These are phyloP conservation scores for Plectrocnemia conspersa DNA, from an alignment of 1,140 invertebrate species.

Conservation along the genomic window DNA sequence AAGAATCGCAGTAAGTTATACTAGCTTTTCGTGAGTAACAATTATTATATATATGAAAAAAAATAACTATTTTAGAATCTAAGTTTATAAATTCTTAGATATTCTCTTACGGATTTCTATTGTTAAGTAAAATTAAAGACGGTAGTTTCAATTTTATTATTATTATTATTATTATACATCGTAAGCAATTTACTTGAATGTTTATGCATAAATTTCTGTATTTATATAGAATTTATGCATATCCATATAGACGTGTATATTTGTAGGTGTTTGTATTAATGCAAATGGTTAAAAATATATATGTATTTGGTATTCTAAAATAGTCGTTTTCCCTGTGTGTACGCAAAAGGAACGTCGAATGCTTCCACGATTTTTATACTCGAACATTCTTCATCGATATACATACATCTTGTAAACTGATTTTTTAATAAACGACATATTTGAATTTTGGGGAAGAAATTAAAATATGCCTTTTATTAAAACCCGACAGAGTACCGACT, in stretches of 20 bases:
- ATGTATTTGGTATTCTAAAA: constrained; percentile 27
- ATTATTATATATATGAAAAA: no score
- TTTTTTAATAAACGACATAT: constrained; percentile 30
- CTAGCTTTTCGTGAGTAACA: no score
- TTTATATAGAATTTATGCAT: no score
- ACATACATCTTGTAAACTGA: constrained; percentile 8
- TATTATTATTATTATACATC: no score
- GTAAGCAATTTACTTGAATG: no score
- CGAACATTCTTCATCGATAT: constrained; percentile 1
- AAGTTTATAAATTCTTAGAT: neutral
- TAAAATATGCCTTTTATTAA: constrained; percentile 30
- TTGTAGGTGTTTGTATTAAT: no score
- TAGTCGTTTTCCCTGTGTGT: constrained; percentile 28
- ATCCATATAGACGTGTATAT: no score
- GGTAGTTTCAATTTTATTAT: constrained; percentile 34
- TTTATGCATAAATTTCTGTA: no score
- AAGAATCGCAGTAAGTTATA: neutral
- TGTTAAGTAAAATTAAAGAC: constrained; percentile 26
- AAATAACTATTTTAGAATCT: neutral
- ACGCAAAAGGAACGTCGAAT: constrained; percentile 29
- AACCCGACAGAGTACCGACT: no score
- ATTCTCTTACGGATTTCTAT: no score
- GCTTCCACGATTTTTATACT: constrained; percentile 34
- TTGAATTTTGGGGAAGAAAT: constrained; percentile 37
- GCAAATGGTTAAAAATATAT: constrained; percentile 24